Evolutionary conservation across 2,797 vertebrate genomes (phyloP).

Genomic region (Echiichthys vipera): DNA sequence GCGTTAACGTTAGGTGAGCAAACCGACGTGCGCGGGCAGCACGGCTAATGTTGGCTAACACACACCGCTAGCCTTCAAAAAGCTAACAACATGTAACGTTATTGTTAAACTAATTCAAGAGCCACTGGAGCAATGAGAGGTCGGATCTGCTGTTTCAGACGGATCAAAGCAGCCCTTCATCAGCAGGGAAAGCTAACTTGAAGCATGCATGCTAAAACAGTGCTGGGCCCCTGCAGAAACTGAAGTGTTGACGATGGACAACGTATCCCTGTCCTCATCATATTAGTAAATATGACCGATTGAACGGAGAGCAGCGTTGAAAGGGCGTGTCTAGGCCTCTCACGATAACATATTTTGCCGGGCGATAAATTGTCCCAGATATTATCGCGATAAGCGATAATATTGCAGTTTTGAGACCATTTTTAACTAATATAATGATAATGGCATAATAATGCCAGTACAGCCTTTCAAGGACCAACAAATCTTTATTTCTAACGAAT

Average conservation of each 20-base stretch:
- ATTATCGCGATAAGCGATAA: too few species aligned
- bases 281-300: too few species aligned
- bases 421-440: too few species aligned
- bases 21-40: slow-evolving; percentile 5
- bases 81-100: slow-evolving; percentile 38
- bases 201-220: neutral
- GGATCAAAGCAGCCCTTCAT: accelerated
- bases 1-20: neutral
- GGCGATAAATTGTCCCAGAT: too few species aligned
- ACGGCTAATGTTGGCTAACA: slow-evolving; percentile 45
- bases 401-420: too few species aligned
- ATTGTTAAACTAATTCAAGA: neutral
- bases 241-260: neutral
- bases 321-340: neutral
- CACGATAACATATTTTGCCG: too few species aligned
- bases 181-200: neutral
- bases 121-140: too few species aligned
- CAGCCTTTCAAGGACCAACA: too few species aligned
- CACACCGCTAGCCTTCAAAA: slow-evolving; percentile 4
- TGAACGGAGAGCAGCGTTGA: neutral
- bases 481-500: too few species aligned
- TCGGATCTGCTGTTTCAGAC: neutral
- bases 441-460: too few species aligned
- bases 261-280: too few species aligned
- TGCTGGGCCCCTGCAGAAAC: neutral